These are phyloP conservation scores for Oryzias celebensis DNA, from an alignment of 2,113 vertebrate genomes.

Conservation along the genomic window DNA sequence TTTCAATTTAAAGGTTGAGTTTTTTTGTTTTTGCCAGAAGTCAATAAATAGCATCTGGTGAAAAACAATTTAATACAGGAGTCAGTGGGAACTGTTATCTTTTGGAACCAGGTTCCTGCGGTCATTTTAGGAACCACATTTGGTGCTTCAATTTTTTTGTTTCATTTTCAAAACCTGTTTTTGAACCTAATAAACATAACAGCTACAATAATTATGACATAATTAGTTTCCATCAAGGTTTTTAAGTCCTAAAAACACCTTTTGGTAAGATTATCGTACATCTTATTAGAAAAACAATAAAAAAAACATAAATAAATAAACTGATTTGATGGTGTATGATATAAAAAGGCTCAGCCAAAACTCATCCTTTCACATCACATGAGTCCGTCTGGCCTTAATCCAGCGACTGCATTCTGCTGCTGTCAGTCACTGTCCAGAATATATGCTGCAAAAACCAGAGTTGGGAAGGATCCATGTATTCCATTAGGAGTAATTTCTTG, in stretches of 20 bases:
- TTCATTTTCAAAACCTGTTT: too few species aligned
- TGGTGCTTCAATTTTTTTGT: too few species aligned
- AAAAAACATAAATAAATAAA: background rate
- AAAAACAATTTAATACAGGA: too few species aligned
- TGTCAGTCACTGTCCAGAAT: constrained; percentile 52
- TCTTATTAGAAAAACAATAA: background rate
- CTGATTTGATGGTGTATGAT: background rate
- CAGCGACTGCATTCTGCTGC: constrained; percentile 47
- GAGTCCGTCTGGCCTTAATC: constrained; percentile 31
- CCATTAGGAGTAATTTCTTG: constrained; percentile 72
- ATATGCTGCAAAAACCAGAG: constrained; percentile 25
- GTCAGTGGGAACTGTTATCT: too few species aligned
- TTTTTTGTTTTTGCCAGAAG: too few species aligned
- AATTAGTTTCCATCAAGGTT: background rate
- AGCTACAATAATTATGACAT: too few species aligned
- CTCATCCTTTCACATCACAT: constrained; percentile 14
- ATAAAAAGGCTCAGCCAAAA: constrained; percentile 11
- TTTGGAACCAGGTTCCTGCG: too few species aligned
- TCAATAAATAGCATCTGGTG: too few species aligned
- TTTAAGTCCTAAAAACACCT: background rate
- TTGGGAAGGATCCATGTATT: constrained; percentile 70
- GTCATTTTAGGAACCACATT: too few species aligned
- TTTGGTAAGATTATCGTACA: background rate
- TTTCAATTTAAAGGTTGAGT: too few species aligned
- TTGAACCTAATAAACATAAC: too few species aligned